These are phyloP conservation scores for Pharmacophagus antenor DNA, from an alignment of 2,888 invertebrate genomes.

Conservation along the genomic window DNA sequence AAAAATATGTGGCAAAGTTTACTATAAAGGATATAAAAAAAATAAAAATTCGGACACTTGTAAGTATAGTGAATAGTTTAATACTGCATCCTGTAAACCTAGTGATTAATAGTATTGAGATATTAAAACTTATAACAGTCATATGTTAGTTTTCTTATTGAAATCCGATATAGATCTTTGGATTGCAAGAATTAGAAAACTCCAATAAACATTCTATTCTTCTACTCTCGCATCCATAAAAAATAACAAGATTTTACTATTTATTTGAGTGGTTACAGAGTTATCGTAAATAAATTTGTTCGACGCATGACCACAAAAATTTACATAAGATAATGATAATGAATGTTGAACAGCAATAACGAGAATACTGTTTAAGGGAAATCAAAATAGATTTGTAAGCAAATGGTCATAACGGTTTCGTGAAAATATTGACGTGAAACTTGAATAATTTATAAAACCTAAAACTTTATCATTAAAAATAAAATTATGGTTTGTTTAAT, in stretches of 20 bases:
- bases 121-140: too few species aligned
- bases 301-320: not conserved
- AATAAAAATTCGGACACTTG: too few species aligned
- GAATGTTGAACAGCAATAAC: not conserved
- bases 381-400: too few species aligned
- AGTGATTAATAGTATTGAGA: too few species aligned
- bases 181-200: not conserved
- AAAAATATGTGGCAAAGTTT: too few species aligned
- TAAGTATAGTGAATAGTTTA: too few species aligned
- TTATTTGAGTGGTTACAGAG: not conserved
- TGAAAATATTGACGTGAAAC: too few species aligned
- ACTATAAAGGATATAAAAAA: too few species aligned
- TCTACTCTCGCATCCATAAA: not conserved
- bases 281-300: not conserved
- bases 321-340: constrained; percentile 9
- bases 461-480: not conserved
- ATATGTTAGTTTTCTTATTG: too few species aligned
- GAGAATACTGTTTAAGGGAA: not conserved
- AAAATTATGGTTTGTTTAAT: not conserved
- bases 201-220: not conserved
- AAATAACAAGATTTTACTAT: not conserved
- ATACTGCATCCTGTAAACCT: too few species aligned
- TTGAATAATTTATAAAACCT: too few species aligned
- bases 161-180: not conserved
- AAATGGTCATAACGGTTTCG: too few species aligned